Evolutionary conservation across 2,888 invertebrate genomes (phyloP).

Genomic region (Actias luna): DNA sequence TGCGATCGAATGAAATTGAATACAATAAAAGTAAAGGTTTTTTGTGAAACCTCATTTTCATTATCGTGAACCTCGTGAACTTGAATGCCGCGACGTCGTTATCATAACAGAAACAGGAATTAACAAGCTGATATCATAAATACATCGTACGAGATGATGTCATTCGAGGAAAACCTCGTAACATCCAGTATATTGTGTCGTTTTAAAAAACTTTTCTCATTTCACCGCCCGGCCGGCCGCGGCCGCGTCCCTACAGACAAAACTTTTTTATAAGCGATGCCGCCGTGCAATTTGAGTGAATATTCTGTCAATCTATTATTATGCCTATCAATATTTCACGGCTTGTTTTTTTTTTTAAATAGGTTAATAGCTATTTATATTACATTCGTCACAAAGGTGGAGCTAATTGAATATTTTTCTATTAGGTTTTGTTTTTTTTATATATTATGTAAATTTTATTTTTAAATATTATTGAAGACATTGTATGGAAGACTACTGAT

Average conservation of each 20-base stretch:
- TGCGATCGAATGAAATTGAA: neutral
- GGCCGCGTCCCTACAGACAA: slow-evolving; percentile 32
- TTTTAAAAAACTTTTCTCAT: slow-evolving; percentile 70
- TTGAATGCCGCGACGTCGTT: neutral
- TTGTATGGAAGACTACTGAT: too few relatives aligned
- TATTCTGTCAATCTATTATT: slow-evolving; percentile 46
- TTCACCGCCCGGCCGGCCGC: slow-evolving; percentile 40
- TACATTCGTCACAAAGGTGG: too few relatives aligned
- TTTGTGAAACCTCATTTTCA: neutral
- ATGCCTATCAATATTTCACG: slow-evolving; percentile 20
- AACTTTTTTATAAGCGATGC: slow-evolving; percentile 46
- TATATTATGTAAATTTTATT: too few relatives aligned
- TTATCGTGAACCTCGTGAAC: neutral
- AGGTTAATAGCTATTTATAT: neutral
- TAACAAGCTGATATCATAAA: slow-evolving; percentile 14
- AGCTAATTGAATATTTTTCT: too few relatives aligned
- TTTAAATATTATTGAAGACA: too few relatives aligned
- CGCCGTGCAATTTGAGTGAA: slow-evolving; percentile 38
- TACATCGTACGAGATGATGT: slow-evolving; percentile 11
- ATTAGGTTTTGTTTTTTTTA: too few relatives aligned
- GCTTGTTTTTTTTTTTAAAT: slow-evolving; percentile 11
- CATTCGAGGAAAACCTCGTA: slow-evolving; percentile 14
- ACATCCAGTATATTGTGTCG: slow-evolving; percentile 45
- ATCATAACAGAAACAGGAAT: slow-evolving; percentile 3
- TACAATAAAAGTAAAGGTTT: neutral